Evolutionary conservation across 92 coral and sea anemone species (phyloP), one percentile per base, ranked within the genome.

Genomic region (Epizoanthus rinbou): DNA sequence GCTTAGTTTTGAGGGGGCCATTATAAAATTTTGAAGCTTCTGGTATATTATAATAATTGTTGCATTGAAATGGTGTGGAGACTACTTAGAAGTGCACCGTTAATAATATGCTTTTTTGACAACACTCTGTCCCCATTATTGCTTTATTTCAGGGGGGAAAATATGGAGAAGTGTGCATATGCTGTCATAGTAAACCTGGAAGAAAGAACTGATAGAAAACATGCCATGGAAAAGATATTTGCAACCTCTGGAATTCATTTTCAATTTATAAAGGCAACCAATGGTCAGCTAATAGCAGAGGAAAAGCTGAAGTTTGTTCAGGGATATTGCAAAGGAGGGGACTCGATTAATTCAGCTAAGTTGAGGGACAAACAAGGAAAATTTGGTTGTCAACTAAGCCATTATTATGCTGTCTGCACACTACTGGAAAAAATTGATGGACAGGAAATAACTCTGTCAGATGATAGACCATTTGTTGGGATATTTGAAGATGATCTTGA

Each of bases 291-390:
- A 5, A 8, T 72, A 45, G 17, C 57, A 45, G 76, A 72, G 0
- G 59, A 72, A 72, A 18, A 72, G 1, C 21, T 72, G 16, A 72
- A 5, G 18, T 23, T 6, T 45, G 58, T 72, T 33, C 59, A 72
- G 76, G 76, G 76, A 21, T 72, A 41, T 72, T 7, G 6, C n/a
- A 72, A 72, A 72, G 76, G 24, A 14, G 76, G 76, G 24, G 76
- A 72, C 35, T 72, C 76, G 0, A 43, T 72, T 3, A 19, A 45
- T 5, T 72, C 76, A 45, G 47, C 76, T 45, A 17, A 72, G 8
- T 21, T 72, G 13, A 47, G 21, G 57, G 76, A 72, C 58, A 72
- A 72, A 31, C 33, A 16, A 47, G 76, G 76, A 47, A 72, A 72
- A 45, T 28, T 72, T 39, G 76, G 57, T 8, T 1, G 18, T 37